Evolutionary conservation across 2,888 invertebrate species (phyloP), one percentile per base, ranked within the genome.

Genomic region (Ennomos fuscantarius): DNA sequence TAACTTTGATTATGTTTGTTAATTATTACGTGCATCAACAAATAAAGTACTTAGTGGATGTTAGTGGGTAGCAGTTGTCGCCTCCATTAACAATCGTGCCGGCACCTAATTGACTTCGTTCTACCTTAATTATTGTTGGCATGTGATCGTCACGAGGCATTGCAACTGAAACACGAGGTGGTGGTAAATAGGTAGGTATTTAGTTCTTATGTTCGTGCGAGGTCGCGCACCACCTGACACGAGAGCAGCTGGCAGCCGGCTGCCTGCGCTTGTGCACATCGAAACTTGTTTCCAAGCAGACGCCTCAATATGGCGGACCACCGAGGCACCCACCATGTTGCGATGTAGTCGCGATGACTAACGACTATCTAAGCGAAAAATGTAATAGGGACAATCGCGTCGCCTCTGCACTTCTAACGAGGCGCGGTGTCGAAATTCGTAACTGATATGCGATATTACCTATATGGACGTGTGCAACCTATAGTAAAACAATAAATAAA

Each of bases 171-270:
- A 65, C 63, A 65, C 44, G 44, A 60, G 32, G 45, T 54, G 50
- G 50, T 55, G 48, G 60, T 55, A 52, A 51, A 65, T 65, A 59
- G 39, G 63, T 66, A 59, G 39, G 62, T 70, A 65, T 46, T 31
- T 59, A 72, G 73, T 73, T 73, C 73, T 79, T 79, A 79, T 76
- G 78, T 78, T 73, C 75, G 78, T 67, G 74, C 84, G 81, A 85
- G 84, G 85, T 82, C 84, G 79, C 86, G 74, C 78, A 86, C 85
- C 90, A 90, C 88, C 89, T 89, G 90, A 90, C 87, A 79, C 76
- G 76, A 82, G 76, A 81, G 79, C 89, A 89, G 89, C 87, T 89
- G 89, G 82, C 87, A 76, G 84, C 84, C 88, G 87, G 86, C 81
- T 82, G 84, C 81, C 78, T 82, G 81, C 82, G 83, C 79, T 77